These are phyloP conservation scores for Drosophila setifemur DNA, from an alignment of 1,140 invertebrate species.

Conservation along the genomic window DNA sequence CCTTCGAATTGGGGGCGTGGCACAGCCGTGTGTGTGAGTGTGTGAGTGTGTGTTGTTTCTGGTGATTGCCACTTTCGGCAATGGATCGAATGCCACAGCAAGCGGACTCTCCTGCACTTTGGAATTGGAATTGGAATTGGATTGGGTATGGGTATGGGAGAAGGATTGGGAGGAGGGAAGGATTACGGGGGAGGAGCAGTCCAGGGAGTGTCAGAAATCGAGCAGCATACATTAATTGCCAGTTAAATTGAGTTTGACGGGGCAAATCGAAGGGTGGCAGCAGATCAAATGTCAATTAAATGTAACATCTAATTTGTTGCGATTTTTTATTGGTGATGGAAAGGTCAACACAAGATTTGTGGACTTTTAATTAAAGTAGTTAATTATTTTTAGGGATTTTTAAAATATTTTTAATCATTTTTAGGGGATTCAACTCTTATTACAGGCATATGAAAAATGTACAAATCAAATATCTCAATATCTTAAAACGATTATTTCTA, in stretches of 20 bases:
- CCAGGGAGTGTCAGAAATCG: neutral
- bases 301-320: too few species aligned
- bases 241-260: slow-evolving; percentile 78
- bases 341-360: too few species aligned
- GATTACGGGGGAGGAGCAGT: too few species aligned
- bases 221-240: slow-evolving; percentile 74
- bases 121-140: too few species aligned
- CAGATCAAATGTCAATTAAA: neutral
- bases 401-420: too few species aligned
- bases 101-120: too few species aligned
- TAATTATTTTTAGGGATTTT: too few species aligned
- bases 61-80: slow-evolving; percentile 76
- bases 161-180: neutral
- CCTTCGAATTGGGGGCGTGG: slow-evolving; percentile 33
- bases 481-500: too few species aligned
- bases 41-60: slow-evolving; percentile 75
- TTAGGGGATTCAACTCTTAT: too few species aligned
- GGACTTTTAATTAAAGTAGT: too few species aligned
- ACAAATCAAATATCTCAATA: too few species aligned
- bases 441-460: too few species aligned
- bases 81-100: slow-evolving; percentile 58
- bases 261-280: neutral
- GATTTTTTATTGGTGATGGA: slow-evolving; percentile 40
- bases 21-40: slow-evolving; percentile 45
- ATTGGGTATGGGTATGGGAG: neutral